Evolutionary conservation across 2,888 invertebrate species (phyloP).

Genomic region (Patella ulyssiponensis): DNA sequence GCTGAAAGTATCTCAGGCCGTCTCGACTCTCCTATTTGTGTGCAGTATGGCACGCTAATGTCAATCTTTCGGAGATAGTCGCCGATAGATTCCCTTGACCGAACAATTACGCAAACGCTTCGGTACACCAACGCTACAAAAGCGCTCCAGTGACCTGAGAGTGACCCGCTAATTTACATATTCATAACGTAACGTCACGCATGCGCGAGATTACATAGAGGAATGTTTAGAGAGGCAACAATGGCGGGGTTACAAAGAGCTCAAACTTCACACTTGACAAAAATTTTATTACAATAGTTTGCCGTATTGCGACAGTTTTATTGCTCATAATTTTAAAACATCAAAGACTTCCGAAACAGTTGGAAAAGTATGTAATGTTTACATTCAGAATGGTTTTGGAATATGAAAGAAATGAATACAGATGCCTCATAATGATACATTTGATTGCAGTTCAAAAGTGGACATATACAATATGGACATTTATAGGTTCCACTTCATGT

Average conservation of each 20-base stretch:
- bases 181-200: conserved; percentile 11
- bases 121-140: neutral
- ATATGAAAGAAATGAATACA: neutral
- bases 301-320: neutral
- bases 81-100: neutral
- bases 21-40: too few relatives aligned
- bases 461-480: neutral
- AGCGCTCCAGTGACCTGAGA: conserved; percentile 1
- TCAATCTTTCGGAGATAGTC: too few relatives aligned
- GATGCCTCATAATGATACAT: too few relatives aligned
- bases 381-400: neutral
- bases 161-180: conserved; percentile 1
- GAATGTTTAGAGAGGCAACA: conserved; percentile 8
- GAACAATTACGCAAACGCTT: conserved; percentile 3
- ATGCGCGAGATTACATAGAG: conserved; percentile 3
- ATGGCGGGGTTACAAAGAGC: neutral
- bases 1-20: too few relatives aligned
- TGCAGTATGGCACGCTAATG: too few relatives aligned
- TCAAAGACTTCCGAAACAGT: neutral
- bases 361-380: neutral
- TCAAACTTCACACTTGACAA: neutral
- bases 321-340: neutral
- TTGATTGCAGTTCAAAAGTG: neutral
- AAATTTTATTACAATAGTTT: neutral
- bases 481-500: too few relatives aligned